phyloP scores from a whole-genome alignment of 2,113 vertebrate species.

The Willisornis vidua region DNA sequence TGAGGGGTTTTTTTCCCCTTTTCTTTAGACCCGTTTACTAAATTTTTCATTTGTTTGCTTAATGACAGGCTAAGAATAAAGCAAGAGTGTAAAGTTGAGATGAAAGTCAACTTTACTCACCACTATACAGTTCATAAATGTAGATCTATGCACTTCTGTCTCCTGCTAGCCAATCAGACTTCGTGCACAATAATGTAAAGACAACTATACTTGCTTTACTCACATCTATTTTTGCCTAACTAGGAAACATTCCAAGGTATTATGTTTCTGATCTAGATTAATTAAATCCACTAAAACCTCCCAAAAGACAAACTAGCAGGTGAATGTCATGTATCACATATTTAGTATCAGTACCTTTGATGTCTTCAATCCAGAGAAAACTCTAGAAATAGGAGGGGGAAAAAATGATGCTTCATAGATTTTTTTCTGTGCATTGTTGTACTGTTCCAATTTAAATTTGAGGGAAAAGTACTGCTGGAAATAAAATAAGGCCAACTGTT shows the following conservation, averaged over 20 bases:
- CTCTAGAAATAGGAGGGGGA: neutral
- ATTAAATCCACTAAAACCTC: neutral
- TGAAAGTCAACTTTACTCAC: neutral
- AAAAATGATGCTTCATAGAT: accelerated
- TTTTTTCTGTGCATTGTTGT: neutral
- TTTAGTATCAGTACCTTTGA: neutral
- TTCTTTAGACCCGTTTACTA: neutral
- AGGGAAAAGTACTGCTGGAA: neutral
- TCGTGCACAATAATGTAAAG: neutral
- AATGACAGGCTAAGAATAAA: neutral
- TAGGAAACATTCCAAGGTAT: neutral
- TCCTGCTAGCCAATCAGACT: neutral
- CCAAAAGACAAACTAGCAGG: neutral
- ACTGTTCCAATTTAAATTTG: neutral
- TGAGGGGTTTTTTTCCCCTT: neutral
- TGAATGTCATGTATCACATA: neutral
- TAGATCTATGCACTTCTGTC: neutral
- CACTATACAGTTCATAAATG: neutral
- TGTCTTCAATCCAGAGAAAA: neutral
- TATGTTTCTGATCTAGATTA: neutral
- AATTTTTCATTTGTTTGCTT: neutral
- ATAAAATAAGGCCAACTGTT: neutral
- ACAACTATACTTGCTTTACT: neutral
- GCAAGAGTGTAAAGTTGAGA: neutral
- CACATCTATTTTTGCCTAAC: neutral